These are phyloP conservation scores for Coptodon bakossiorum DNA, from an alignment of 2,113 vertebrate species.

Conservation along the genomic window DNA sequence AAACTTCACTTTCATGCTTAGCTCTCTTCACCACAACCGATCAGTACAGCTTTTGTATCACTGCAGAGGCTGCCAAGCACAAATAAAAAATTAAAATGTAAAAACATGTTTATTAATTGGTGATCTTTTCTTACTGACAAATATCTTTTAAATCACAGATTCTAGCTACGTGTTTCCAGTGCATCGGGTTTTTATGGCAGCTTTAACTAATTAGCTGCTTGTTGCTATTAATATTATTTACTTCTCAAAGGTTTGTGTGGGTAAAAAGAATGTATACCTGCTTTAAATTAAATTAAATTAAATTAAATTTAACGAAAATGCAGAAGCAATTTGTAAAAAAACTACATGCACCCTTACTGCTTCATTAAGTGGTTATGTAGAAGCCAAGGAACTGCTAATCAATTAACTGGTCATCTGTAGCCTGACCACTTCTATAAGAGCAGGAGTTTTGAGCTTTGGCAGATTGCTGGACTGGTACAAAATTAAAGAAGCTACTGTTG, in stretches of 20 bases:
- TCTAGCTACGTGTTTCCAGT: not conserved
- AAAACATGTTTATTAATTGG: not conserved
- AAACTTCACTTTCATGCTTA: not conserved
- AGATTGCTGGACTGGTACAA: not conserved
- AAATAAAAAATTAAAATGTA: fast-evolving
- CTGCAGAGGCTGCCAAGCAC: not conserved
- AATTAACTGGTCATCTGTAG: not conserved
- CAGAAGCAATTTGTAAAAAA: not conserved
- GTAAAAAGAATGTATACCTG: not conserved
- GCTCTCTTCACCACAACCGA: not conserved
- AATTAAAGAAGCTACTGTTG: not conserved
- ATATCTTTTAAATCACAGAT: not conserved
- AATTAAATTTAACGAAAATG: not conserved
- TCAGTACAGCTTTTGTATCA: not conserved
- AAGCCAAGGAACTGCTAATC: not conserved
- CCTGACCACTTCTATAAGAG: not conserved
- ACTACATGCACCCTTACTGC: too few relatives aligned
- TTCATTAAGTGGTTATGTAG: too few relatives aligned
- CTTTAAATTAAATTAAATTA: fast-evolving
- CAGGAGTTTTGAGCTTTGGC: not conserved
- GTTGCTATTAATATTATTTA: not conserved
- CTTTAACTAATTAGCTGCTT: not conserved
- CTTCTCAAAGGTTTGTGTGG: not conserved
- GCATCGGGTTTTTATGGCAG: not conserved
- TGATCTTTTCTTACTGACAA: not conserved